Base-by-base conservation (phyloP, 2,888 invertebrate species). In the Tortrix viridana region DNA sequence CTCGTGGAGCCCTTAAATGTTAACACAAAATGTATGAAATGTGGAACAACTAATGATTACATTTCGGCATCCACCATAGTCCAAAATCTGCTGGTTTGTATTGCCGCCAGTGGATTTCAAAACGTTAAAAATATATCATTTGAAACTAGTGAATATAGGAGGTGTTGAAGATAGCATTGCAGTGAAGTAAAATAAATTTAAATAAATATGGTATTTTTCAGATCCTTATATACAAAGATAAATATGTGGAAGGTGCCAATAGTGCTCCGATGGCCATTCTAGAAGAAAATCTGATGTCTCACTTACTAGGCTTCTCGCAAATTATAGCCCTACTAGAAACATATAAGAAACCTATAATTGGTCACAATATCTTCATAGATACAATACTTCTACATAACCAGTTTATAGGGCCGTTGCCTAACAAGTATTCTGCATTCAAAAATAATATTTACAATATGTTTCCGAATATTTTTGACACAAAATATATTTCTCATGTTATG, bases 351-450 rank as follows among this genome's bases (percentile, higher is more conserved):
- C 96, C 96, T 3, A 85, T 97, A 20, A 85, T 97, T 22, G 96
- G 96, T 0, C 97, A 97, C 80, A 97, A 97, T 80, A 79, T 94
- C 66, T 90, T 96, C 58, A 82, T 95, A 66, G 97, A 97, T 81
- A 82, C 95, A 1, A 79, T 97, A 71, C 89, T 96, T 22, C 82
- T 96, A 60, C 94, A 95, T 74, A 94, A 95, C 72, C 95, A 95
- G 76, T 97, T 97, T 79, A 93, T 95, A 72, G 93, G 93, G 53
- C 93, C 95, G 0, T 79, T 97, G 55, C 97, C 97, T 32, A 85
- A 93, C 12, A 93, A 88, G 23, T 96, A 96, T 76, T 75, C 75
- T 0, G 79, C 81, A 6, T 97, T 96, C 76, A 97, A 97, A 81
- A 85, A 85, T 50, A 90, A 93, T 59, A 83, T 95, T 0, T 86